These are phyloP conservation scores for Labia minor DNA, from an alignment of 2,888 invertebrate genomes.

Conservation along the genomic window DNA sequence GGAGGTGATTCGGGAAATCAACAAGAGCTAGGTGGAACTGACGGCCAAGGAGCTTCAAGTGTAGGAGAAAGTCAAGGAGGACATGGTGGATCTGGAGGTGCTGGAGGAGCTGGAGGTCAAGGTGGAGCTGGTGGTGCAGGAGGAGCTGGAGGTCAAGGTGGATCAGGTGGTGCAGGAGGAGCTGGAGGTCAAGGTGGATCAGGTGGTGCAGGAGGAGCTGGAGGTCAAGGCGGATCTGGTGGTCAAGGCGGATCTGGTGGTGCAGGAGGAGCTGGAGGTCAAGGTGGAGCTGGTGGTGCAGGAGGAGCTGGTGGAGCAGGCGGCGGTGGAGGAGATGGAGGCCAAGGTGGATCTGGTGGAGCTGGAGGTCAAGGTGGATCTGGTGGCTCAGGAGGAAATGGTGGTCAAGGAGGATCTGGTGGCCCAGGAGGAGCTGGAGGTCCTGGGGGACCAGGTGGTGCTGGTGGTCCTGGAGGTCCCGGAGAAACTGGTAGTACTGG, in stretches of 20 bases:
- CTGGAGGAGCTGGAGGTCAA: conserved; percentile 16
- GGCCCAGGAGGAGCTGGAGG: conserved; percentile 21
- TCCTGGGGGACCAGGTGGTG: conserved; percentile 22
- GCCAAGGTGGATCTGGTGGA: conserved; percentile 19
- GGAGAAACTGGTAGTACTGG: conserved; percentile 25
- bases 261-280: conserved; percentile 18
- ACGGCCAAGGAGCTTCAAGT: conserved; percentile 23
- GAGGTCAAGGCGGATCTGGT: conserved; percentile 24
- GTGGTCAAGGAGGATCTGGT: conserved; percentile 19
- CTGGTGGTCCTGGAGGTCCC: conserved; percentile 24
- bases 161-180: conserved; percentile 23
- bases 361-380: conserved; percentile 19
- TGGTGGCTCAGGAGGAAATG: background rate
- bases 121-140: conserved; percentile 16
- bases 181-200: conserved; percentile 27
- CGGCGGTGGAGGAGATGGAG: conserved; percentile 15
- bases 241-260: conserved; percentile 22
- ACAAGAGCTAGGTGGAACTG: conserved; percentile 26
- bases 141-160: conserved; percentile 22
- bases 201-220: conserved; percentile 23
- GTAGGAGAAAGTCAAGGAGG: conserved; percentile 23
- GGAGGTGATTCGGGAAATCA: conserved; percentile 21
- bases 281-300: conserved; percentile 17
- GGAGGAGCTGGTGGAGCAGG: conserved; percentile 13
- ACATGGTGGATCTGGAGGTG: conserved; percentile 20